Percentiles rank a stretch among this genome's conserved stretches.
Evolutionary conservation across 2,888 invertebrate species (phyloP).

Genomic region (Gandaritis pyraliata): DNA sequence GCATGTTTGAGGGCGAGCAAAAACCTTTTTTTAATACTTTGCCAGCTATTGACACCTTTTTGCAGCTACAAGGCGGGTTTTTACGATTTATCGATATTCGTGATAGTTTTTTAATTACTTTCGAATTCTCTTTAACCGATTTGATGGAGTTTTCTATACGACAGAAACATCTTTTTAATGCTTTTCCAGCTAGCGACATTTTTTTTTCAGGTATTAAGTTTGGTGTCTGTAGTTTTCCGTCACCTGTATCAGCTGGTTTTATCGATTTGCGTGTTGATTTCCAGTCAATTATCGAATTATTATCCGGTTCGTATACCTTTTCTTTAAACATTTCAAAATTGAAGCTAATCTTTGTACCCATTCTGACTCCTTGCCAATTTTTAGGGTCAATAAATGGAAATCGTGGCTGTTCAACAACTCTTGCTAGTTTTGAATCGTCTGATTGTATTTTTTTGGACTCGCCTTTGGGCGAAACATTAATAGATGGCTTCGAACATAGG

Average conservation of each 20-base stretch:
- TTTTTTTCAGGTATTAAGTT: too few species aligned
- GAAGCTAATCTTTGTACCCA: constrained; percentile 49
- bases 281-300: constrained; percentile 1
- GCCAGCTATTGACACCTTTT: constrained; percentile 42
- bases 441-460: constrained; percentile 8
- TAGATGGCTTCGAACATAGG: constrained; percentile 4
- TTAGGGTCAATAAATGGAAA: constrained; percentile 28
- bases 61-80: constrained; percentile 39
- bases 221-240: too few species aligned
- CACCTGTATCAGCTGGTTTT: neutral
- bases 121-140: too few species aligned
- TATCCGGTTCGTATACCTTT: neutral
- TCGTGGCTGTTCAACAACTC: constrained; percentile 25
- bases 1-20: constrained; percentile 51
- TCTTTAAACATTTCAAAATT: constrained; percentile 49
- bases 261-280: constrained; percentile 7
- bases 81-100: too few species aligned
- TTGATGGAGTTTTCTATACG: too few species aligned
- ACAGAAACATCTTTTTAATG: too few species aligned
- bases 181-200: too few species aligned
- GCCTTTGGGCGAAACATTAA: neutral
- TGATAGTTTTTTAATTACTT: too few species aligned
- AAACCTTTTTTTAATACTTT: constrained; percentile 55
- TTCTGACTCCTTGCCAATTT: constrained; percentile 39
- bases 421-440: neutral